Evolutionary conservation across 1,140 invertebrate genomes (phyloP), one percentile per base, ranked within the genome.

Genomic region (Euborellia annulipes): DNA sequence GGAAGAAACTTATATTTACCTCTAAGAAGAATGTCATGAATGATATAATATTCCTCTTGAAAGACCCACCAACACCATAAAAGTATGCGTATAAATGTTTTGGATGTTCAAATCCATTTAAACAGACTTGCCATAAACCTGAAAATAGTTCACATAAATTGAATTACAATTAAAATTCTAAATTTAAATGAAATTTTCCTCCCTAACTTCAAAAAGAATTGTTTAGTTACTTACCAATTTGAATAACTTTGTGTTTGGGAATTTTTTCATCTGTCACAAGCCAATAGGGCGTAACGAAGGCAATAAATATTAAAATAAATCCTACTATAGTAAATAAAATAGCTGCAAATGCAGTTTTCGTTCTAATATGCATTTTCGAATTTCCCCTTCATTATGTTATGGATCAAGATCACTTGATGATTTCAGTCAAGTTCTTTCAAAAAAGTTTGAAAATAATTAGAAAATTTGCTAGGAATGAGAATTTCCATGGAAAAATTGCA

Each of bases 61-160:
- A 92, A 87, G 19, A 93, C 78, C 85, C 87, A 93, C 79, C 86
- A 85, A 58, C 89, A 94, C 0, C 80, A 82, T 22, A 65, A 71
- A 54, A 89, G 88, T 41, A 67, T 64, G 3, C 87, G 56, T 83
- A 85, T 54, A 79, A 75, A 58, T 88, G 84, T 49, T 73, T 68
- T 7, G 79, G 73, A 57, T 91, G 85, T 62, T 79, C 70, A 60
- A 91, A 90, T 22, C 79, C 72, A 53, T 79, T 71, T 50, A 94
- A 88, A 60, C 90, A 94, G 1, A 90, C 85, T 61, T 88, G 76
- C 90, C 90, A 94, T n/a, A 94, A 66, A 39, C 90, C 90, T 88
- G 60, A 36, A 73, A 73, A n/a, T n/a, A n/a, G n/a, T n/a, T n/a
- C n/a, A n/a, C n/a, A n/a, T n/a, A n/a, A n/a, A n/a, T n/a, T n/a